phyloP scores from a whole-genome alignment of 2,888 invertebrate genomes.

The Nymphalis c-album region DNA sequence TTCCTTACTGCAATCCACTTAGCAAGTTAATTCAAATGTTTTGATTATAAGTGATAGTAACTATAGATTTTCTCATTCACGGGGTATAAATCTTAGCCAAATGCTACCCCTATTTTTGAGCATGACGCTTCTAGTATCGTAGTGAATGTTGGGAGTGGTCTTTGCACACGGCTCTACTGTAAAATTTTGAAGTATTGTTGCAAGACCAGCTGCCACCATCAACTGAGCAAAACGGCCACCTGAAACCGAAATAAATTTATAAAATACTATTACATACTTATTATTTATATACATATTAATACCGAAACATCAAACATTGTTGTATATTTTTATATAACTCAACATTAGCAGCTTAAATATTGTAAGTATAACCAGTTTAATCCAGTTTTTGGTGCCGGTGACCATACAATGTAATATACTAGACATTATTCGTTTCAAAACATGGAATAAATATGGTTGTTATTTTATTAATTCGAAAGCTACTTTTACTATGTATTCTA shows the following conservation, averaged over 20 bases:
- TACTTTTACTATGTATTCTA: too few relatives aligned
- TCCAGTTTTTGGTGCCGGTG: too few relatives aligned
- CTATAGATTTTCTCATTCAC: conserved; percentile 12
- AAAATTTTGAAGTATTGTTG: conserved; percentile 58
- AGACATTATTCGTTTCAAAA: too few relatives aligned
- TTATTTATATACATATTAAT: not conserved
- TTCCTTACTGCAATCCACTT: too few relatives aligned
- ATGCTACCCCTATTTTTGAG: conserved; percentile 76
- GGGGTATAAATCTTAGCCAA: conserved; percentile 62
- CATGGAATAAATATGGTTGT: too few relatives aligned
- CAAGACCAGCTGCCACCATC: conserved; percentile 63
- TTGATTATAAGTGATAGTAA: not conserved
- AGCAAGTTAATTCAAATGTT: too few relatives aligned
- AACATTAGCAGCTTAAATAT: too few relatives aligned
- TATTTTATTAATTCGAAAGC: too few relatives aligned
- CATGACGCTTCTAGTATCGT: conserved; percentile 74
- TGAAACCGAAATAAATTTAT: conserved; percentile 46
- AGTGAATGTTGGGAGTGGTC: conserved; percentile 65
- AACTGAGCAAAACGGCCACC: conserved; percentile 74
- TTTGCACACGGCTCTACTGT: conserved; percentile 64
- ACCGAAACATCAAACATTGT: too few relatives aligned
- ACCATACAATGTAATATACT: too few relatives aligned
- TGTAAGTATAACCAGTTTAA: too few relatives aligned
- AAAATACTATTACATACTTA: not conserved
- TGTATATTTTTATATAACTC: too few relatives aligned